Conservation (phyloP, 2,113 vertebrate species). For the Pterocles gutturalis region DNA sequence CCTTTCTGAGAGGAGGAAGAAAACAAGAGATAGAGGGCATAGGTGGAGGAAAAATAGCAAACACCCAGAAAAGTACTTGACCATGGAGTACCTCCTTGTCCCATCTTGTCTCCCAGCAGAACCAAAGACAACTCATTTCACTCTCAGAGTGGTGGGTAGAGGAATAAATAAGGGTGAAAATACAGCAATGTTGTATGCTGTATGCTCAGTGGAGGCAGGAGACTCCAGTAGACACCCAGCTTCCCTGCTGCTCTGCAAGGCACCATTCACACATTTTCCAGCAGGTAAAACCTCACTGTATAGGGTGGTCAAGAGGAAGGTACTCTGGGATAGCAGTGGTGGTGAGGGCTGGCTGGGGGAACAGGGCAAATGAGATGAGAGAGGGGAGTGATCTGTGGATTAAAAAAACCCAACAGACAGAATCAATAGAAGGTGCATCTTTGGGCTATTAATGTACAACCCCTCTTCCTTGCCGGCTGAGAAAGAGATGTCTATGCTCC, state of each 20-base stretch:
- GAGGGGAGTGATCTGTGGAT: neutral
- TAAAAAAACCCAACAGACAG: neutral
- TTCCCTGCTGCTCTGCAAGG: neutral
- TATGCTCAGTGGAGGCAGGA: neutral
- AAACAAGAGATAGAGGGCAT: neutral
- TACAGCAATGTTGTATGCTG: neutral
- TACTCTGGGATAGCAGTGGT: fast-evolving
- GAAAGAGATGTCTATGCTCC: neutral
- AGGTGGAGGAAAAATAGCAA: neutral
- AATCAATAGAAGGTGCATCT: neutral
- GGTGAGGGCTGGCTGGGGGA: neutral
- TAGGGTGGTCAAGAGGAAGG: neutral
- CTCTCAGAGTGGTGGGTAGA: neutral
- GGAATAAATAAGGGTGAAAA: neutral
- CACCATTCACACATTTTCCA: neutral
- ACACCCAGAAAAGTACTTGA: neutral
- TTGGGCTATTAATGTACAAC: fast-evolving
- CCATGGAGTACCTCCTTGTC: neutral
- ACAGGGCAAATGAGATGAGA: neutral
- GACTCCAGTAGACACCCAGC: neutral
- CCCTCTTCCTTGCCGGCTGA: neutral
- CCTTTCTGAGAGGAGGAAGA: neutral
- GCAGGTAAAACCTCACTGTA: neutral
- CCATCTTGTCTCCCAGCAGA: neutral
- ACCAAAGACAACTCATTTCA: neutral